These are phyloP conservation scores for Lagria hirta DNA, from an alignment of 2,888 invertebrate species.

Conservation along the genomic window DNA sequence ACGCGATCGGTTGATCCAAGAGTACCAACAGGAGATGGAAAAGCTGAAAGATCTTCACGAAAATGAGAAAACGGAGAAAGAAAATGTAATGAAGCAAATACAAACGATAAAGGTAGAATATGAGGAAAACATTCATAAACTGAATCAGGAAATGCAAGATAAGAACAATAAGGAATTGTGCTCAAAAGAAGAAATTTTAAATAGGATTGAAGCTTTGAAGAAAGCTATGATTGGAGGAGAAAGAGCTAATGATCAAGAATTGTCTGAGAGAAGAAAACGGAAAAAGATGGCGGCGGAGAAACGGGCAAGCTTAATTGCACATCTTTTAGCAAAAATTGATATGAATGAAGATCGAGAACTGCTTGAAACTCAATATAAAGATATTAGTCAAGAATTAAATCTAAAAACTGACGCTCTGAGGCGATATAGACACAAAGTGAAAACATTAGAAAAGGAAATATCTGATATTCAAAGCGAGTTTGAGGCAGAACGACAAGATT, in stretches of 20 bases:
- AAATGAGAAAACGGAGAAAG: slow-evolving; percentile 51
- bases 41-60: slow-evolving; percentile 51
- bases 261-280: slow-evolving; percentile 68
- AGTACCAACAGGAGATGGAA: slow-evolving; percentile 60
- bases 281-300: slow-evolving; percentile 72
- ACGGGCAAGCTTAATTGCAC: slow-evolving; percentile 60
- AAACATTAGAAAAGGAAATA: slow-evolving; percentile 70
- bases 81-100: slow-evolving; percentile 52
- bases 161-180: slow-evolving; percentile 47
- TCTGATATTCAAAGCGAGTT: slow-evolving; percentile 79
- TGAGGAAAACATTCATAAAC: slow-evolving; percentile 58
- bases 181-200: slow-evolving; percentile 52
- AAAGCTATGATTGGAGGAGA: slow-evolving; percentile 80
- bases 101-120: slow-evolving; percentile 60
- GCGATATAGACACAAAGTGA: slow-evolving; percentile 66
- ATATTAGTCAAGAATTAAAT: slow-evolving; percentile 75
- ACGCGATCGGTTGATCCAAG: slow-evolving; percentile 51
- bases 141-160: slow-evolving; percentile 62
- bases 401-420: slow-evolving; percentile 68
- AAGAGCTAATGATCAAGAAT: slow-evolving; percentile 68
- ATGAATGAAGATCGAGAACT: slow-evolving; percentile 69
- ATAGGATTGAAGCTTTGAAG: slow-evolving; percentile 60
- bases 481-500: slow-evolving; percentile 78
- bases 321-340: slow-evolving; percentile 62
- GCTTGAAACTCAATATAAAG: slow-evolving; percentile 73